Conservation (phyloP, 2,797 vertebrate genomes). For the Urophycis tenuis region DNA sequence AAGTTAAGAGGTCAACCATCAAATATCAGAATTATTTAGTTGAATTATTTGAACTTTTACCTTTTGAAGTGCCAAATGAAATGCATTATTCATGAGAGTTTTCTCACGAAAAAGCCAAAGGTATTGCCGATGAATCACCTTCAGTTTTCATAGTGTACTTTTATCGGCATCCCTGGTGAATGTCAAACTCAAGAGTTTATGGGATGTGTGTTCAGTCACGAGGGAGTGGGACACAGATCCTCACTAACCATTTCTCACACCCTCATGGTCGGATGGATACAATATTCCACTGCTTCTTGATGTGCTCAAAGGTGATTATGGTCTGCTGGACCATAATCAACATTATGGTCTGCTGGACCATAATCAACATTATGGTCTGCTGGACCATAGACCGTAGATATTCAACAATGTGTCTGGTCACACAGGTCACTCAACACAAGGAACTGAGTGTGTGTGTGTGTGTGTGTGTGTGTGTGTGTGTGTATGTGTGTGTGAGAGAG, state of each 20-base stretch:
- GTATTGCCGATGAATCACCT: not conserved
- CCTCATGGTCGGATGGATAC: not conserved
- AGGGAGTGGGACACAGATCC: not conserved
- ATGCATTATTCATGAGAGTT: not conserved
- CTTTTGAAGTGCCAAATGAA: not conserved
- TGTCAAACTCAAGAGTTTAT: not conserved
- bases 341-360: not conserved
- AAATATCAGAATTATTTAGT: not conserved
- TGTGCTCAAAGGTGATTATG: not conserved
- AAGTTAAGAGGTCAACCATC: not conserved
- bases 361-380: not conserved
- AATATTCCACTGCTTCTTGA: slow-evolving; percentile 5
- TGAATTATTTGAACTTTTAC: not conserved
- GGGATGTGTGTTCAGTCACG: not conserved
- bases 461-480: too few relatives aligned
- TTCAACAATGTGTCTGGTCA: not conserved
- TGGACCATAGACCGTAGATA: not conserved
- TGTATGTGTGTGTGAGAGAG: too few relatives aligned
- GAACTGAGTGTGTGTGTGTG: not conserved
- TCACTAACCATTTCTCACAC: not conserved
- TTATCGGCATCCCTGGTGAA: not conserved
- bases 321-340: not conserved
- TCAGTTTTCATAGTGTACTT: not conserved
- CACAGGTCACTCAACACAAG: not conserved
- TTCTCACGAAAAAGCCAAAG: not conserved